phyloP scores from a whole-genome alignment of 2,888 invertebrate species.

The Globia sparganii region DNA sequence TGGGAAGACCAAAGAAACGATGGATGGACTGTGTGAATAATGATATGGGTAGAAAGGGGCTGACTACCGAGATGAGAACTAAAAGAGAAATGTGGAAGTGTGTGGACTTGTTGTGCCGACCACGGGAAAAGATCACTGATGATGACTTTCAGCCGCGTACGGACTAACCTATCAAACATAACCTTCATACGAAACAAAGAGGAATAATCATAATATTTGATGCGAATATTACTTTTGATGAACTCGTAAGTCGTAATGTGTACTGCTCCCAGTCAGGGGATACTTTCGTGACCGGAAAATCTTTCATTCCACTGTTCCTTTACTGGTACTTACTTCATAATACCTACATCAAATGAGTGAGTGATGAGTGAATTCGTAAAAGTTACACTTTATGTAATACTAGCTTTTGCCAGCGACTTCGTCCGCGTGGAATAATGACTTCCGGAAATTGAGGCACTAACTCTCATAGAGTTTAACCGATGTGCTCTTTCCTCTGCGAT shows the following conservation, averaged over 20 bases:
- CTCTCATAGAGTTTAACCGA: too few relatives aligned
- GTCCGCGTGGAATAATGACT: too few relatives aligned
- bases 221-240: constrained; percentile 41
- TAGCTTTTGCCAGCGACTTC: too few relatives aligned
- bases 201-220: constrained; percentile 39
- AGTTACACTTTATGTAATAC: too few relatives aligned
- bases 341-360: constrained; percentile 39
- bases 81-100: not conserved
- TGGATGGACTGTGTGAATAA: too few relatives aligned
- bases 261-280: constrained; percentile 17
- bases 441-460: too few relatives aligned
- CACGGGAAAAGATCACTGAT: not conserved
- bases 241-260: constrained; percentile 18
- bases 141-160: not conserved
- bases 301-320: not conserved
- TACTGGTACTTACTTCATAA: constrained; percentile 41
- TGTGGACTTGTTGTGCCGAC: not conserved
- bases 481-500: too few relatives aligned
- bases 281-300: constrained; percentile 7
- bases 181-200: constrained; percentile 9
- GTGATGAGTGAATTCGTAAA: too few relatives aligned
- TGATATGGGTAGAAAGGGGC: too few relatives aligned
- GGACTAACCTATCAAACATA: not conserved
- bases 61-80: not conserved
- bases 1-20: too few relatives aligned